Percentiles rank a stretch among this genome's conserved stretches.
Conservation (phyloP, 2,888 invertebrate genomes). For the Drosophila monieri region DNA sequence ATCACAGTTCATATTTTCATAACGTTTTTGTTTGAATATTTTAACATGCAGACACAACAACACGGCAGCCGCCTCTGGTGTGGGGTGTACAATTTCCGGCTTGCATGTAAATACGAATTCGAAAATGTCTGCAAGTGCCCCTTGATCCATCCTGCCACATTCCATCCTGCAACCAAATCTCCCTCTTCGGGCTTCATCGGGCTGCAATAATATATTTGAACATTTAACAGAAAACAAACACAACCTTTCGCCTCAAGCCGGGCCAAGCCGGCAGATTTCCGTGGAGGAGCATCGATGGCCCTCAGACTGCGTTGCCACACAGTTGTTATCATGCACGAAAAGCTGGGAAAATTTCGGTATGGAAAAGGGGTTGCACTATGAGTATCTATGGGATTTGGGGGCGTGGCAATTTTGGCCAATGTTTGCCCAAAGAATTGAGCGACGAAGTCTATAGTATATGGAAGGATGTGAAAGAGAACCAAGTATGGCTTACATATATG, state of each 20-base stretch:
- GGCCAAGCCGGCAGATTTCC: constrained; percentile 18
- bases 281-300: constrained; percentile 62
- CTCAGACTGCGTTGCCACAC: constrained; percentile 70
- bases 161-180: neutral
- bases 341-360: constrained; percentile 63
- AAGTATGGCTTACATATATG: neutral
- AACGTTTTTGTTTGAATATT: constrained; percentile 75
- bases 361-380: neutral
- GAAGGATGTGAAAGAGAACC: constrained; percentile 38
- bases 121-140: constrained; percentile 67
- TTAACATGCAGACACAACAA: constrained; percentile 62
- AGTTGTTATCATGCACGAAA: constrained; percentile 78
- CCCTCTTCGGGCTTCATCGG: constrained; percentile 31
- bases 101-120: constrained; percentile 53
- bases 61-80: constrained; percentile 1
- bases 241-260: constrained; percentile 73
- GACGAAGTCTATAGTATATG: constrained; percentile 41
- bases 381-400: constrained; percentile 28
- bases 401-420: constrained; percentile 50
- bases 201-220: constrained; percentile 79
- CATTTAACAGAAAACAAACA: constrained; percentile 82
- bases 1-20: constrained; percentile 81
- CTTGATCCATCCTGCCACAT: neutral
- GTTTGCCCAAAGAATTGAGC: constrained; percentile 77
- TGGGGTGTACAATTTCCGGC: constrained; percentile 24